Base-by-base conservation (phyloP, 2,797 vertebrate genomes). In the Odontamblyopus lacepedii region DNA sequence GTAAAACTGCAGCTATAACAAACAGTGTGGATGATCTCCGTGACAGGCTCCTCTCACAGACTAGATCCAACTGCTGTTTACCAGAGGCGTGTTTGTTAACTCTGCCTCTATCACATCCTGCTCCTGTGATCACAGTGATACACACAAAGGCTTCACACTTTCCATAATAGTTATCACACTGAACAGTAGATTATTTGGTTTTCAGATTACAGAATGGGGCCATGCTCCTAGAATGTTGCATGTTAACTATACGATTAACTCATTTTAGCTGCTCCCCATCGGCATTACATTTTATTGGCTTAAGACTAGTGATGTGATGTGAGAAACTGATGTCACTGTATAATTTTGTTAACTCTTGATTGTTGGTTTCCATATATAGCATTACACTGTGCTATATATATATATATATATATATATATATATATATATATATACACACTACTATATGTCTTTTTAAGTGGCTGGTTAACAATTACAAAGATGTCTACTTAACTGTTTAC, bases 41-140 rank as follows among this genome's bases (percentile, higher is more conserved):
- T 74, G 60, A 63, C 66, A 63, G 73, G 27, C 9, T 38, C 30
- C 15, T 48, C 41, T 44, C 41, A 44, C 11, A 44, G 11, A 44
- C 41, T 44, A 44, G 4, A 23, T 26, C 30, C 44, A 53, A 56
- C 72, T 48, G 66, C 15, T 91, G 83, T 94, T 93, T 93, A 86
- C 93, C 83, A 82, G 83, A 72, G 90, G 92, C 48, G 91, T 91
- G 66, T 92, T 85, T 89, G 88, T 85, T 88, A 83, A 85, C 74
- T 73, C 65, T 83, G 19, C 76, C 79, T 80, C 67, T 75, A 65
- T 80, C 81, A 92, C 91, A 94, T 94, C 94, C 94, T 94, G 94
- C 86, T 92, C 82, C 77, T 72, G 76, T 77, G 72, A 78, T 63
- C 32, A 63, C 11, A 64, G n/a, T 44, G 38, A 44, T 44, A 6